These are phyloP conservation scores for Sebastes diaconus DNA, from an alignment of 2,797 vertebrate genomes.

Conservation along the genomic window DNA sequence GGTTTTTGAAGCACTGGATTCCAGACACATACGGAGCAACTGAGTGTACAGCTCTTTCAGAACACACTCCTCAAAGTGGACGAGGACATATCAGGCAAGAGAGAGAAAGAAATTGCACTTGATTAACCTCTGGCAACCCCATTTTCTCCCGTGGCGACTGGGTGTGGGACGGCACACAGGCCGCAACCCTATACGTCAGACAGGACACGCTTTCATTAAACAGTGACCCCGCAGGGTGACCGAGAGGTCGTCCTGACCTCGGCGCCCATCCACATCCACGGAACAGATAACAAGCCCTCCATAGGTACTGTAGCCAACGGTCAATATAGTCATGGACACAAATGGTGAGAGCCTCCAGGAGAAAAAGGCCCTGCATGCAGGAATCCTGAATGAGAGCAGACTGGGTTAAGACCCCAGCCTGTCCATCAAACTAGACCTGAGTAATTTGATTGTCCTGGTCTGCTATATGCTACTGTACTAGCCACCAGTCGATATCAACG, in stretches of 20 bases:
- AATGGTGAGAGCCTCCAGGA: not conserved
- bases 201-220: slow-evolving; percentile 72
- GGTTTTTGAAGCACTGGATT: not conserved
- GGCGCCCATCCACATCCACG: slow-evolving; percentile 36
- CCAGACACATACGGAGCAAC: not conserved
- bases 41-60: slow-evolving; percentile 14
- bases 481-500: not conserved
- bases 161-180: slow-evolving; percentile 55
- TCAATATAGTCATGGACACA: not conserved
- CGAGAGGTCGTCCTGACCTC: slow-evolving; percentile 47
- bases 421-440: slow-evolving; percentile 19
- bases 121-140: slow-evolving; percentile 78
- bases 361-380: not conserved
- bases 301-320: slow-evolving; percentile 5
- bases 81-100: slow-evolving; percentile 47
- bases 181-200: slow-evolving; percentile 55
- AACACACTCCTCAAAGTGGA: slow-evolving; percentile 31
- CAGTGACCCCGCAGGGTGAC: slow-evolving; percentile 55
- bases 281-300: slow-evolving; percentile 40
- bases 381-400: slow-evolving; percentile 19
- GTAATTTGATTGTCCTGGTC: not conserved
- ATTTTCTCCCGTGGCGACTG: slow-evolving; percentile 69
- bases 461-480: not conserved
- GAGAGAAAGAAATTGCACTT: slow-evolving; percentile 74
- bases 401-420: not conserved